Evolutionary conservation across 1,140 invertebrate species (phyloP).

Genomic region (Wasmannia auropunctata): DNA sequence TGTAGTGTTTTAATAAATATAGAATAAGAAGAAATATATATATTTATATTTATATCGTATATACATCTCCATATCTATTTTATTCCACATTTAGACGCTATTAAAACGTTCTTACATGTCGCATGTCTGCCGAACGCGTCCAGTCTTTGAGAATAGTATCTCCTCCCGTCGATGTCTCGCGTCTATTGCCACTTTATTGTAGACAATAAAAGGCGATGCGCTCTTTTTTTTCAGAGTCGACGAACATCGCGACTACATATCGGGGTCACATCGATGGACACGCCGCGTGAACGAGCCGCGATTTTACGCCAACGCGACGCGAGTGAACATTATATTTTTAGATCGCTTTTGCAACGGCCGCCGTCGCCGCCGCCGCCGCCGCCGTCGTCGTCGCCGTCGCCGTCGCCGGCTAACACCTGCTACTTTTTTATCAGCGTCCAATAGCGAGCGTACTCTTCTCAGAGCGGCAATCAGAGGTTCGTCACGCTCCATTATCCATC

Average conservation of each 20-base stretch:
- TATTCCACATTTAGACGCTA: neutral
- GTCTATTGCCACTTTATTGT: slow-evolving; percentile 45
- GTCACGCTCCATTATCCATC: slow-evolving; percentile 63
- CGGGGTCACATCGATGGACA: slow-evolving; percentile 75
- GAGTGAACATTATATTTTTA: slow-evolving; percentile 69
- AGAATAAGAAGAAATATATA: neutral
- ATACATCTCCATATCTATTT: neutral
- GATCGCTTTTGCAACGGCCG: slow-evolving; percentile 56
- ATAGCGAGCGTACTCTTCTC: slow-evolving; percentile 44
- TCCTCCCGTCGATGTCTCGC: slow-evolving; percentile 26
- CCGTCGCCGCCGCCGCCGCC: neutral
- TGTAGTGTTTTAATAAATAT: neutral
- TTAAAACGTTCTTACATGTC: neutral
- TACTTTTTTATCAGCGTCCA: slow-evolving; percentile 64
- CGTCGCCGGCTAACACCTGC: slow-evolving; percentile 31
- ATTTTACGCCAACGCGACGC: slow-evolving; percentile 75
- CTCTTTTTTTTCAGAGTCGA: slow-evolving; percentile 54
- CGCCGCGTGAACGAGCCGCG: slow-evolving; percentile 62
- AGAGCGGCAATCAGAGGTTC: slow-evolving; percentile 65
- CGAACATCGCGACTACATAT: slow-evolving; percentile 61
- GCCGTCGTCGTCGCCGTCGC: neutral
- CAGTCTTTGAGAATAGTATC: slow-evolving; percentile 5
- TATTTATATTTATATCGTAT: too few relatives aligned
- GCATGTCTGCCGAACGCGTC: neutral
- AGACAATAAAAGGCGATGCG: slow-evolving; percentile 56